These are phyloP conservation scores for Seladonia tumulorum DNA, from an alignment of 2,888 invertebrate genomes.

Conservation along the genomic window DNA sequence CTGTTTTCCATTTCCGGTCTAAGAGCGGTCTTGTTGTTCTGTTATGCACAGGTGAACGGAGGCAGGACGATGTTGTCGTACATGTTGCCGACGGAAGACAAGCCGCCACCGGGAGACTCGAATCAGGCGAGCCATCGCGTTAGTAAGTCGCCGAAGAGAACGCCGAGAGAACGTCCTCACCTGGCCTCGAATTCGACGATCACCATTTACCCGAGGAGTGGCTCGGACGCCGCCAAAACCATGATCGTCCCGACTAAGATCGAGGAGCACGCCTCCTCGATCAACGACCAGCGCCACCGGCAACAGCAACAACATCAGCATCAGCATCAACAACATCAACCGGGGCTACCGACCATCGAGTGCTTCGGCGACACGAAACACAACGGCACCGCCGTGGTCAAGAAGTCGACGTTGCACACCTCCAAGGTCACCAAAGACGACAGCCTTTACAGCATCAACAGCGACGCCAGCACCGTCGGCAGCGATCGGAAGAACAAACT, in stretches of 20 bases:
- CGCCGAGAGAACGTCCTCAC: conserved; percentile 45
- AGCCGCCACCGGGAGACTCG: conserved; percentile 87
- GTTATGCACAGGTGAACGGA: conserved; percentile 62
- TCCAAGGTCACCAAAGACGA: conserved; percentile 87
- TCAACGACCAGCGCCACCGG: conserved; percentile 54
- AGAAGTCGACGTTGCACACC: conserved; percentile 79
- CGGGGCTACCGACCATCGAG: conserved; percentile 67
- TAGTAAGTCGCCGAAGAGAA: conserved; percentile 61
- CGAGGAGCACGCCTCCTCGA: conserved; percentile 58
- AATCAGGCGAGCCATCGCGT: conserved; percentile 67
- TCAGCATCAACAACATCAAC: conserved; percentile 64
- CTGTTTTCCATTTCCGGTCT: conserved; percentile 21
- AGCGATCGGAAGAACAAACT: conserved; percentile 89
- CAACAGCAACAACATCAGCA: conserved; percentile 52
- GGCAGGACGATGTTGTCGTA: conserved; percentile 89
- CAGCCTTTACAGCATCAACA: conserved; percentile 89
- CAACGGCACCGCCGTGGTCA: conserved; percentile 79
- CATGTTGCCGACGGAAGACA: conserved; percentile 92
- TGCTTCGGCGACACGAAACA: conserved; percentile 78
- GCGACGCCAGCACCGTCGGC: conserved; percentile 87
- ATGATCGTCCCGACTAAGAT: conserved; percentile 73
- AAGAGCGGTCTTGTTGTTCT: conserved; percentile 23
- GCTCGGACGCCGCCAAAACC: conserved; percentile 66
- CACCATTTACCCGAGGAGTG: conserved; percentile 63
- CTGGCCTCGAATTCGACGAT: conserved; percentile 33